Evolutionary conservation across 2,113 vertebrate genomes (phyloP), one percentile per base, ranked within the genome.

Genomic region (Argyrosomus japonicus): DNA sequence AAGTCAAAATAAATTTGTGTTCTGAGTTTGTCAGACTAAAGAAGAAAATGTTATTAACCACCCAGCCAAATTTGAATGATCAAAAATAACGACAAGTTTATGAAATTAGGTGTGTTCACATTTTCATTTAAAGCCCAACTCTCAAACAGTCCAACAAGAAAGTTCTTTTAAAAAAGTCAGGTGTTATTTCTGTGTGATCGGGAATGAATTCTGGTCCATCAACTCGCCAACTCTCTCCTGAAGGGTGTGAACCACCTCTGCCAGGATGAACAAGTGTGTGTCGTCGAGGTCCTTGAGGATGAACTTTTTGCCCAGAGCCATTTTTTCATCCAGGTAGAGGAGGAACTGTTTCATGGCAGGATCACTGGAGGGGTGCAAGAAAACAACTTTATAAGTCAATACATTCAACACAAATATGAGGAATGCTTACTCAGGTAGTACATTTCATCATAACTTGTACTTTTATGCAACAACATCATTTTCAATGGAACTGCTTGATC

Each of bases 341-440:
- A 99, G 96, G 79, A 99, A 99, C 87, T 99, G 98, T 89, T 99
- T 99, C 98, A 99, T 99, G 74, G 98, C 98, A 71, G 98, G 98
- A 82, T 99, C 98, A 71, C 98, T 99, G 85, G 21, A 93, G 1
- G 43, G 5, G 58, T 45, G 27, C 4, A 57, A 68, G 0, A 2
- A 54, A 45, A 36, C 5, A 19, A 10, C 19, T 25, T 36, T 4
- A 8, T 43, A 14, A 54, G 50, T 23, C 19, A 57, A 36, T 48
- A 29, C 13, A 50, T 43, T 45, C 9, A 25, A 18, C 23, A 23
- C 36, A 64, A 29, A 43, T 3, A 18, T 47, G 13, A 50, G 8
- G 13, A n/a, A n/a, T 29, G 43, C 17, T 9, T 13, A 12, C 13
- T 32, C 36, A 2, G 13, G 15, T 40, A 4, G 14, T 27, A 1